These are phyloP conservation scores for Parambassis ranga DNA, from an alignment of 2,797 vertebrate genomes.

Conservation along the genomic window DNA sequence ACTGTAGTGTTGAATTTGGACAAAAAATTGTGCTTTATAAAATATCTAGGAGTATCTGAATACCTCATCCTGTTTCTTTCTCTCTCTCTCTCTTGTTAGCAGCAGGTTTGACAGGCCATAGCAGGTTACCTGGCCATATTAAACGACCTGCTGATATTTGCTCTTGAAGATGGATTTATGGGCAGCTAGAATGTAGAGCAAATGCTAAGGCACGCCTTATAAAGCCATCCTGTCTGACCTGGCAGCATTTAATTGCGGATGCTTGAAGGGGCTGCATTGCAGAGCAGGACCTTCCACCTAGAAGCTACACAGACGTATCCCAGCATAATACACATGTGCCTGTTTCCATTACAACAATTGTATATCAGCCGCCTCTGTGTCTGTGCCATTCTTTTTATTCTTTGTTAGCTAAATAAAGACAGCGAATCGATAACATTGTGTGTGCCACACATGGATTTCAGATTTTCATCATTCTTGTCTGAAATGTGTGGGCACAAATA, in stretches of 20 bases:
- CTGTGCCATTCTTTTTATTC: too few species aligned
- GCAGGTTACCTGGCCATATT: constrained; percentile 40
- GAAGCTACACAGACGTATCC: constrained; percentile 22
- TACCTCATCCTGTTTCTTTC: neutral
- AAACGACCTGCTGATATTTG: constrained; percentile 59
- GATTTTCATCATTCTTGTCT: neutral
- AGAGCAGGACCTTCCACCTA: constrained; percentile 18
- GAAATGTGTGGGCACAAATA: too few species aligned
- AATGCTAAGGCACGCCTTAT: too few species aligned
- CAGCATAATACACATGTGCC: neutral
- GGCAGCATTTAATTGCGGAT: constrained; percentile 34
- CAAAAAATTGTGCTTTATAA: too few species aligned
- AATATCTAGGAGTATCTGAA: too few species aligned
- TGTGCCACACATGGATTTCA: neutral
- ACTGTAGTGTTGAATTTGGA: too few species aligned
- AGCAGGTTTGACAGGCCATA: constrained; percentile 16
- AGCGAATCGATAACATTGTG: neutral
- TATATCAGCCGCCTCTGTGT: neutral
- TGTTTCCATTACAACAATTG: neutral
- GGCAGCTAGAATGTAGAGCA: too few species aligned
- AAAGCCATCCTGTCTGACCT: constrained; percentile 13
- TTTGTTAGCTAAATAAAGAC: neutral
- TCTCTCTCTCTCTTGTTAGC: constrained; percentile 9
- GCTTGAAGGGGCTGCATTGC: neutral
- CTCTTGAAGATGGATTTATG: constrained; percentile 52